A percentile compares a stretch with the other conserved stretches of the same genome.
phyloP scores from a whole-genome alignment of 2,888 invertebrate species.

The Plagiodera versicolora region DNA sequence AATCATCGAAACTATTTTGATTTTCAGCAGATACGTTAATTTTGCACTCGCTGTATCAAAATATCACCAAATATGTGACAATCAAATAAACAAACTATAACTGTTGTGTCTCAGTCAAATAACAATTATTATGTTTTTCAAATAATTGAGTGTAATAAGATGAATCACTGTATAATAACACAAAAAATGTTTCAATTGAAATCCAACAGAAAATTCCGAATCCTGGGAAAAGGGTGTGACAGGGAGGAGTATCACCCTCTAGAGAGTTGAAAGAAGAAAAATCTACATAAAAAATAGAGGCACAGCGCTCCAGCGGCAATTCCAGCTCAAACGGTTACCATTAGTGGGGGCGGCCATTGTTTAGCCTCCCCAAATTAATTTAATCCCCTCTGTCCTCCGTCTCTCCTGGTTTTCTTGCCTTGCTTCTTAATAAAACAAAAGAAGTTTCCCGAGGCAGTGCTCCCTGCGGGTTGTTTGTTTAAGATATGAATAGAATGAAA shows the following conservation, averaged over 20 bases:
- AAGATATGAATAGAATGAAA: constrained; percentile 39
- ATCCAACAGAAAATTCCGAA: constrained; percentile 5
- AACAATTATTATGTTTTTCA: too few relatives aligned
- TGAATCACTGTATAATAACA: too few relatives aligned
- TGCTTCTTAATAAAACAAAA: constrained; percentile 32
- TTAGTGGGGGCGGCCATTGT: constrained; percentile 57
- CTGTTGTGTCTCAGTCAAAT: too few relatives aligned
- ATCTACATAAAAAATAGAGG: constrained; percentile 56
- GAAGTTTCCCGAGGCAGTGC: constrained; percentile 28
- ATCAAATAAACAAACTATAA: too few relatives aligned
- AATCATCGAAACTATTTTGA: too few relatives aligned
- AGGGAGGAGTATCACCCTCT: constrained; percentile 25
- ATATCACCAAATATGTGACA: too few relatives aligned
- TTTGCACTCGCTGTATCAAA: too few relatives aligned
- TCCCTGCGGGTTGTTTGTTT: constrained; percentile 35
- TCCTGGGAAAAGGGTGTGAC: constrained; percentile 46
- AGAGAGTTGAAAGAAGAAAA: constrained; percentile 45
- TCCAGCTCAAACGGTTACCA: constrained; percentile 56
- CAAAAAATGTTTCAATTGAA: background rate
- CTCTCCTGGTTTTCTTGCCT: constrained; percentile 18
- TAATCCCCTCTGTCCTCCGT: constrained; percentile 46
- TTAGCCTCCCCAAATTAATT: constrained; percentile 58
- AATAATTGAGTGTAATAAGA: too few relatives aligned
- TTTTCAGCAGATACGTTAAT: too few relatives aligned
- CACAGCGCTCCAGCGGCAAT: constrained; percentile 52